Percentiles rank a stretch among this genome's conserved stretches.
Conservation (phyloP, 2,113 vertebrate species). For the Cynocephalus volans region DNA sequence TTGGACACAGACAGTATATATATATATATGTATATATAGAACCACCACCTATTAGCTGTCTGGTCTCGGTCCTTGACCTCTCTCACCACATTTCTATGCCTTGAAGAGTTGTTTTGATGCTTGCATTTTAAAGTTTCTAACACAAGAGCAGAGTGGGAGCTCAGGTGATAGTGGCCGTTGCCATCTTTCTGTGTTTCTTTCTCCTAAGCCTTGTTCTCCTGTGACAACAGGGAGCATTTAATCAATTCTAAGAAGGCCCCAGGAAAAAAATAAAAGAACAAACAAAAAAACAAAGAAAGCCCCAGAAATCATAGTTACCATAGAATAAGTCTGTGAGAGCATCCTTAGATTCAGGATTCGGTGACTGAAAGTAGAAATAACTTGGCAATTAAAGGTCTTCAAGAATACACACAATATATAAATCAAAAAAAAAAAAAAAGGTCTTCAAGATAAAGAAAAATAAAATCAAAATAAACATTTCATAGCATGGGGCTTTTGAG, state of each 20-base stretch:
- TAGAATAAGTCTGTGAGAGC: neutral
- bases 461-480: neutral
- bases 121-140: constrained; percentile 26
- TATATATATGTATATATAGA: neutral
- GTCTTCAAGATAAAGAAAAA: neutral
- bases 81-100: neutral
- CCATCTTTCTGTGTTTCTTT: neutral
- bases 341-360: neutral
- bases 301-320: neutral
- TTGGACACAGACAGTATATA: neutral
- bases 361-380: neutral
- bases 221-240: neutral
- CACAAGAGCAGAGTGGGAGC: neutral
- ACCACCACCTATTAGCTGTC: neutral
- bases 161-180: neutral
- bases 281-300: neutral
- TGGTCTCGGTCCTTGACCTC: neutral
- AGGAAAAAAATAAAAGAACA: no score
- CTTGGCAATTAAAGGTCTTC: neutral
- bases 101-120: neutral
- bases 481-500: neutral
- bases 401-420: no score
- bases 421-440: no score
- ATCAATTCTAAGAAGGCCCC: neutral
- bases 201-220: neutral